Conservation (phyloP, 2,888 invertebrate species). For the Nemoura dubitans region DNA sequence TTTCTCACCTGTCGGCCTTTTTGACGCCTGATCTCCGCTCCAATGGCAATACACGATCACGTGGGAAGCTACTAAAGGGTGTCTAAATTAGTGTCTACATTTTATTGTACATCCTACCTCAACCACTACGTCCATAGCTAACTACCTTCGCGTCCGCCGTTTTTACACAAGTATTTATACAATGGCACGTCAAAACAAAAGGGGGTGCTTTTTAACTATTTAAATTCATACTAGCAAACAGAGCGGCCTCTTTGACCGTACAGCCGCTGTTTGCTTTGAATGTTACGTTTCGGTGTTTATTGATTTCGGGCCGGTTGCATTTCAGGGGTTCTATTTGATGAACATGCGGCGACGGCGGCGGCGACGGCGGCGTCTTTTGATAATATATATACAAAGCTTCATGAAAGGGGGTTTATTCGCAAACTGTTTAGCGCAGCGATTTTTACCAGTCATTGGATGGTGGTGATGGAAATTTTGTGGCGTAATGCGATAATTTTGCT, state of each 20-base stretch:
- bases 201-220: not conserved
- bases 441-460: not conserved
- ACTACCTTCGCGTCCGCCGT: too few relatives aligned
- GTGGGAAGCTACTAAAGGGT: not conserved
- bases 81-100: conserved; percentile 4
- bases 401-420: not conserved
- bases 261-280: too few relatives aligned
- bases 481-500: not conserved
- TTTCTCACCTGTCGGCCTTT: not conserved
- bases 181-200: conserved; percentile 5
- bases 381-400: not conserved
- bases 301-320: not conserved
- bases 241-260: not conserved
- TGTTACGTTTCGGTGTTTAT: not conserved
- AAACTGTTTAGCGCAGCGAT: not conserved
- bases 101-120: not conserved
- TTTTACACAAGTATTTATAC: not conserved
- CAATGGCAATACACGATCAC: not conserved
- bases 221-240: not conserved
- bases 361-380: not conserved
- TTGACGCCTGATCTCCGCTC: not conserved
- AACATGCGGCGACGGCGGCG: not conserved
- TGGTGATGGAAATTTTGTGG: not conserved
- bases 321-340: not conserved
- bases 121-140: too few relatives aligned